Evolutionary conservation across 2,113 vertebrate genomes (phyloP).

Genomic region (Calidris pygmaea): DNA sequence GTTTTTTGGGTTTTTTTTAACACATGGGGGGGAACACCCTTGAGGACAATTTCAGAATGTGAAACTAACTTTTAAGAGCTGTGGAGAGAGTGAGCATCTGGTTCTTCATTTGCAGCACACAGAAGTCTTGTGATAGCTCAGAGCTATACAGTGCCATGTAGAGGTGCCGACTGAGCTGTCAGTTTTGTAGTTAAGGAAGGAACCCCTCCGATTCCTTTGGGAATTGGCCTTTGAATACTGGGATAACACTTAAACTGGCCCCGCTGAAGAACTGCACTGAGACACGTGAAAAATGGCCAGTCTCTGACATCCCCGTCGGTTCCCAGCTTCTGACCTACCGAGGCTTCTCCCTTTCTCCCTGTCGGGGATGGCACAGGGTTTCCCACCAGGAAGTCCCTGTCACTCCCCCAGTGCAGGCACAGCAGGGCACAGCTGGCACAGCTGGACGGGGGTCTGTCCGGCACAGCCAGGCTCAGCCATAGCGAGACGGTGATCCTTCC

Average conservation of each 20-base stretch:
- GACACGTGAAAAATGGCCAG: neutral
- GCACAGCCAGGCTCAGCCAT: neutral
- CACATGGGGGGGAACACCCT: neutral
- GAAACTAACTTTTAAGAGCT: slow-evolving; percentile 27
- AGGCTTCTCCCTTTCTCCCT: neutral
- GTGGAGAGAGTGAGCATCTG: slow-evolving; percentile 32
- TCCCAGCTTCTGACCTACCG: neutral
- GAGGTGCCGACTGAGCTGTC: neutral
- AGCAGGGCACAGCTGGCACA: neutral
- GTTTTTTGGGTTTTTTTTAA: neutral
- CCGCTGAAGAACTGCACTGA: neutral
- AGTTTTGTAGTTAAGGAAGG: neutral
- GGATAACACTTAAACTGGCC: neutral
- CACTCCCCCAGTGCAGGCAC: no score
- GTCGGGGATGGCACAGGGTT: no score
- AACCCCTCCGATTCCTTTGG: neutral
- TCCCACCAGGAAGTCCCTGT: no score
- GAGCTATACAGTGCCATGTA: neutral
- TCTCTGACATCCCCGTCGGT: neutral
- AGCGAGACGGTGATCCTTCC: neutral
- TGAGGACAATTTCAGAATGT: slow-evolving; percentile 11
- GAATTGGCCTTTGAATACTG: neutral
- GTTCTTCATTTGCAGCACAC: neutral
- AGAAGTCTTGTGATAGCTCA: neutral
- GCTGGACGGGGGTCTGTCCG: neutral